Conservation (phyloP, 1,140 invertebrate genomes). For the Meloidogyne exigua region DNA sequence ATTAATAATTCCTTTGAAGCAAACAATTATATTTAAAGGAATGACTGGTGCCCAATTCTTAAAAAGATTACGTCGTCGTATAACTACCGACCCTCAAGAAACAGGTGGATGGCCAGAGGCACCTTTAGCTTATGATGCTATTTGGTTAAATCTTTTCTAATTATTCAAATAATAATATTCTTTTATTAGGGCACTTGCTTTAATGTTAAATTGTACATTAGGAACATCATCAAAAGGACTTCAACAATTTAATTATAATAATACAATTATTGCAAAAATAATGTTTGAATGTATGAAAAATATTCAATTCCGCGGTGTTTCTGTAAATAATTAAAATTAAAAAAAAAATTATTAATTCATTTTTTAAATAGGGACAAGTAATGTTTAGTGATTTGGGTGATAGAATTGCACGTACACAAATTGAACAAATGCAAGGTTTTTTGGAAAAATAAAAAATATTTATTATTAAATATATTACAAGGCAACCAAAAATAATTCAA, state of each 20-base stretch:
- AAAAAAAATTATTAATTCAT: neutral
- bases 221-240: slow-evolving; percentile 72
- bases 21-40: slow-evolving; percentile 1
- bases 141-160: slow-evolving; percentile 73
- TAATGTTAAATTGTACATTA: slow-evolving; percentile 84
- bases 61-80: slow-evolving; percentile 41
- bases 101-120: slow-evolving; percentile 87
- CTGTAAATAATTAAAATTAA: slow-evolving; percentile 70
- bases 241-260: slow-evolving; percentile 94
- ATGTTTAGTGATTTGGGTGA: slow-evolving; percentile 81
- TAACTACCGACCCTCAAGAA: slow-evolving; percentile 60
- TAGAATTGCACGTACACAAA: slow-evolving; percentile 94
- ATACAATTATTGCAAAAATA: slow-evolving; percentile 87
- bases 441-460: neutral
- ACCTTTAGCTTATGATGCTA: slow-evolving; percentile 94
- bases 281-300: slow-evolving; percentile 95
- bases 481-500: too few species aligned
- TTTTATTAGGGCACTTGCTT: slow-evolving; percentile 55
- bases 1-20: too few species aligned
- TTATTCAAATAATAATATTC: neutral
- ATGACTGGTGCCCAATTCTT: slow-evolving; percentile 60
- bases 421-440: slow-evolving; percentile 81
- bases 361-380: slow-evolving; percentile 67
- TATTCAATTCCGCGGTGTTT: slow-evolving; percentile 93
- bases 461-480: slow-evolving; percentile 27